Percentiles rank a stretch among this genome's conserved stretches.
Evolutionary conservation across 2,113 vertebrate species (phyloP).

Genomic region (Odocoileus virginianus): DNA sequence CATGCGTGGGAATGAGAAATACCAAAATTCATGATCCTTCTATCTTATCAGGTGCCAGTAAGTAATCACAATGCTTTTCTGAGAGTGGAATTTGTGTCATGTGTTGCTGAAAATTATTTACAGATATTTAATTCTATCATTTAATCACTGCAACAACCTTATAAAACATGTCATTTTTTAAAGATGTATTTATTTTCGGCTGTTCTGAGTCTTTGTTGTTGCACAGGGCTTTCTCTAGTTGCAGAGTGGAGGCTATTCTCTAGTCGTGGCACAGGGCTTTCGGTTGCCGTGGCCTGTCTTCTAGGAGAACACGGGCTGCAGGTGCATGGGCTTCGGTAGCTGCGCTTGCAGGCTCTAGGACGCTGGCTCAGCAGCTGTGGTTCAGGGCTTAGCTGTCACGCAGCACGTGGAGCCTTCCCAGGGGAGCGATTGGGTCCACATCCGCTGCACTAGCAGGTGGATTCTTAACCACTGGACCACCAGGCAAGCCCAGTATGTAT

Average conservation of each 20-base stretch:
- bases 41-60: background rate
- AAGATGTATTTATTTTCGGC: background rate
- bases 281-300: fast-evolving
- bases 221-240: background rate
- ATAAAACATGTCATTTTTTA: background rate
- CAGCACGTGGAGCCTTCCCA: background rate
- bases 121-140: background rate
- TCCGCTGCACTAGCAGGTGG: background rate
- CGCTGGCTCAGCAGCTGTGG: background rate
- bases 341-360: background rate
- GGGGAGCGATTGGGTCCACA: background rate
- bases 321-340: background rate
- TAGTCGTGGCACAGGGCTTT: background rate
- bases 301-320: background rate
- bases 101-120: background rate
- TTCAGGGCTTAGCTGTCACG: background rate
- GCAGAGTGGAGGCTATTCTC: background rate
- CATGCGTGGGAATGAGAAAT: background rate
- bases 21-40: background rate
- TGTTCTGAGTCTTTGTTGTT: background rate
- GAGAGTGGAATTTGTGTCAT: background rate
- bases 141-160: background rate
- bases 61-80: background rate
- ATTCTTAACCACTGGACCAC: background rate
- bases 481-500: background rate